These are phyloP conservation scores for Narcine bancroftii DNA, from an alignment of 2,113 vertebrate genomes.

Conservation along the genomic window DNA sequence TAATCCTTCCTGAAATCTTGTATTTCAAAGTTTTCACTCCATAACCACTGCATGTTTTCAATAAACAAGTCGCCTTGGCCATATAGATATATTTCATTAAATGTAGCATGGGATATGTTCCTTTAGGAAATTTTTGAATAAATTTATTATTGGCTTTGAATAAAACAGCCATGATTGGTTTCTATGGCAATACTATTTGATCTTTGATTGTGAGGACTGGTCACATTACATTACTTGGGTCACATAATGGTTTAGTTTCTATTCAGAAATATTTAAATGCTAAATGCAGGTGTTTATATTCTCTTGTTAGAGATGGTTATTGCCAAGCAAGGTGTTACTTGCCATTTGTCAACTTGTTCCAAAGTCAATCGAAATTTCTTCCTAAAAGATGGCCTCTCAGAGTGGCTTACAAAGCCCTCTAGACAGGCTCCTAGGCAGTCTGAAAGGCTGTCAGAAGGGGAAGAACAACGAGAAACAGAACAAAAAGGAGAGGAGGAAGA, in stretches of 20 bases:
- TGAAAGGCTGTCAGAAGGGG: too few relatives aligned
- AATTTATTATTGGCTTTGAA: background rate
- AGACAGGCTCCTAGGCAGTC: too few relatives aligned
- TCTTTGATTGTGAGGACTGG: background rate
- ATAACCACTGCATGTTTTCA: background rate
- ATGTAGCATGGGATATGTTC: background rate
- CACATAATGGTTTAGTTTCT: background rate
- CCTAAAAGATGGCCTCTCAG: too few relatives aligned
- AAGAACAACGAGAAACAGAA: too few relatives aligned
- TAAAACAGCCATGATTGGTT: background rate
- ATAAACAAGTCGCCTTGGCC: background rate
- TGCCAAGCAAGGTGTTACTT: background rate
- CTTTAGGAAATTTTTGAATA: background rate
- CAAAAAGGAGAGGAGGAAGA: too few relatives aligned
- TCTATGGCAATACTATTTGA: background rate
- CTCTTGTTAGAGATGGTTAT: background rate
- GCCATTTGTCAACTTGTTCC: background rate
- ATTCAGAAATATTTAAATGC: background rate
- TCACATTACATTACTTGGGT: background rate
- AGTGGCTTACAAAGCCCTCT: too few relatives aligned
- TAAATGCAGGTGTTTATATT: background rate
- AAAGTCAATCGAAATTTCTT: background rate
- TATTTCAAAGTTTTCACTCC: background rate
- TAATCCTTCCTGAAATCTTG: background rate
- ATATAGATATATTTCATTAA: background rate